Base-by-base conservation (phyloP, 1,140 invertebrate species). In the Aphaenogaster rudis region DNA sequence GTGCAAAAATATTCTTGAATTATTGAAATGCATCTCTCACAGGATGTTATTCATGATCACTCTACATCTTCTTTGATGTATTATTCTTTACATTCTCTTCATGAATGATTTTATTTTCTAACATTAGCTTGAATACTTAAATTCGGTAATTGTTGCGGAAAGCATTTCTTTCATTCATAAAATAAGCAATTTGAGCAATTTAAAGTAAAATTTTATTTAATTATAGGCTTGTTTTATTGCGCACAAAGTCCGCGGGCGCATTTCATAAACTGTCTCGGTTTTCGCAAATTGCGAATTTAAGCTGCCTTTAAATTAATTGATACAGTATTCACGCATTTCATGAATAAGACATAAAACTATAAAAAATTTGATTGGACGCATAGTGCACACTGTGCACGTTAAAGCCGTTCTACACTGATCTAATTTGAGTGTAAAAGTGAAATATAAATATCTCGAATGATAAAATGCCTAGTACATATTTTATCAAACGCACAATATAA, bases 1-100 rank as follows among this genome's bases (percentile, higher is more conserved):
- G 28, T 28, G 8, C 8, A 76, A 61, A 84, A 84, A 84, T 84
- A 50, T 74, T 74, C 13, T 61, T 33, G 13, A 84, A 84, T 74
- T 50, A 61, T 74, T 39, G 54, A 50, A 84, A 74, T 3, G 4
- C 28, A 21, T 59, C 4, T 52, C 1, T 11, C 17, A n/a, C 21
- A 57, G 0, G 0, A 39, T 48, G 6, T 66, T 17, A 59, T 42
- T 0, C 8, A 36, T 48, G 52, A 57, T 57, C 13, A 17, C 3
- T 3, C n/a, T 64, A 21, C n/a, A 66, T 50, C 13, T 8, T 28
- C 13, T 52, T 54, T 59, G 4, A 8, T 64, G 3, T 61, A 71
- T 15, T 39, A 63, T 64, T 15, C 9, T n/a, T 45, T 42, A n/a
- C 4, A 42, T 48, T 17, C 5, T 63, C 6, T 54, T 13, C 15